A percentile compares a stretch with the other conserved stretches of the same genome.
These are phyloP conservation scores for Odocoileus hemionus DNA, from an alignment of 2,113 vertebrate species.

Conservation along the genomic window DNA sequence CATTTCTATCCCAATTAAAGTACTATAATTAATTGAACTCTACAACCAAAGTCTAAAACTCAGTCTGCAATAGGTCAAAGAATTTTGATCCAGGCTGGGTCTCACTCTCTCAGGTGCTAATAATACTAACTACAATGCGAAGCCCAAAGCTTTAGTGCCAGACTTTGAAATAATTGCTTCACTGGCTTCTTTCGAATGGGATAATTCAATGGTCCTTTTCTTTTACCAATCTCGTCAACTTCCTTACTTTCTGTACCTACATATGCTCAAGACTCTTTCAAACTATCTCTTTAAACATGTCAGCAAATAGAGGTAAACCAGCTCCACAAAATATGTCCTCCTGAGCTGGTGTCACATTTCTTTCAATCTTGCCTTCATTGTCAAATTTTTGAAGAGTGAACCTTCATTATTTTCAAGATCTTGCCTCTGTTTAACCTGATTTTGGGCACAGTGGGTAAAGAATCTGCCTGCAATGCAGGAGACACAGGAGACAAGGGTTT, in stretches of 20 bases:
- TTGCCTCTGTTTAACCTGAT: not conserved
- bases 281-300: not conserved
- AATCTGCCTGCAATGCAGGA: not conserved
- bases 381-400: not conserved
- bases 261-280: not conserved
- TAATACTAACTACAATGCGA: not conserved
- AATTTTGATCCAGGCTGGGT: not conserved
- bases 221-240: fast-evolving
- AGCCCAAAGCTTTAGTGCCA: not conserved
- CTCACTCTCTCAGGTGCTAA: not conserved
- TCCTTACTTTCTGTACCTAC: not conserved
- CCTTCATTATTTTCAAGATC: not conserved
- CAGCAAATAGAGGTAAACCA: not conserved
- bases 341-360: not conserved
- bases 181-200: not conserved
- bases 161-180: not conserved
- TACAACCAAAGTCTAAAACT: not conserved
- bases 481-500: not conserved
- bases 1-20: not conserved
- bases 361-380: not conserved
- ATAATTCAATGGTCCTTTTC: not conserved
- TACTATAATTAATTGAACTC: not conserved
- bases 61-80: not conserved
- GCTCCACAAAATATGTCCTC: not conserved
- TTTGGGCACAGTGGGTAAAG: not conserved